Evolutionary conservation across 2,113 vertebrate species (phyloP), one percentile per base, ranked within the genome.

Genomic region (Halichoeres trimaculatus): DNA sequence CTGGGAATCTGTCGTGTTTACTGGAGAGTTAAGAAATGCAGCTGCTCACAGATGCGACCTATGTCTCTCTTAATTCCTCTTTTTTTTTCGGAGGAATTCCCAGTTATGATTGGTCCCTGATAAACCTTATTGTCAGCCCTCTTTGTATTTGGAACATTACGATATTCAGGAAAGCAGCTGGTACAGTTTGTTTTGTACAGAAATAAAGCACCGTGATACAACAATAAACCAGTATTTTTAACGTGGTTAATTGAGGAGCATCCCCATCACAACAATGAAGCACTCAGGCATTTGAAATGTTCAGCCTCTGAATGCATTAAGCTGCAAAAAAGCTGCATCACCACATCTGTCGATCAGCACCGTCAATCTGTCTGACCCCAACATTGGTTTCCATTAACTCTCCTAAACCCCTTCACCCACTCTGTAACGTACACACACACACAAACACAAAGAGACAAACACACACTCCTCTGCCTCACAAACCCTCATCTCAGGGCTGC

Each of bases 21-120:
- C 70, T 76, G 81, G 85, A 88, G 84, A 83, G 66, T 90, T 84
- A 84, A 72, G 50, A 87, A 84, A 72, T 26, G 51, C 58, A 56
- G 64, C 66, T 83, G 74, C 54, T 75, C 70, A 71, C 91, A 92
- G 88, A 87, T 91, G 89, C 73, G 91, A 80, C 87, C 84, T 34
- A 24, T 34, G 69, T 84, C 57, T 57, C 45, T 73, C 43, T 41
- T 52, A 24, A 19, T 70, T 70, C 19, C 16, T 40, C n/a, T 51
- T 3, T 30, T 3, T 30, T 77, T 70, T 73, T 40, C 72, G 40
- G n/a, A 74, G 70, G 83, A 84, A 84, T 74, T 79, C 64, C 74
- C 81, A 64, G 30, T 30, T 20, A 20, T 2, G 35, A 53, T 53
- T 67, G 24, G 16, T 70, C 10, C 43, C 3, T 41, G 20, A 45